phyloP scores from a whole-genome alignment of 2,888 invertebrate genomes.

The Suillia variegata region DNA sequence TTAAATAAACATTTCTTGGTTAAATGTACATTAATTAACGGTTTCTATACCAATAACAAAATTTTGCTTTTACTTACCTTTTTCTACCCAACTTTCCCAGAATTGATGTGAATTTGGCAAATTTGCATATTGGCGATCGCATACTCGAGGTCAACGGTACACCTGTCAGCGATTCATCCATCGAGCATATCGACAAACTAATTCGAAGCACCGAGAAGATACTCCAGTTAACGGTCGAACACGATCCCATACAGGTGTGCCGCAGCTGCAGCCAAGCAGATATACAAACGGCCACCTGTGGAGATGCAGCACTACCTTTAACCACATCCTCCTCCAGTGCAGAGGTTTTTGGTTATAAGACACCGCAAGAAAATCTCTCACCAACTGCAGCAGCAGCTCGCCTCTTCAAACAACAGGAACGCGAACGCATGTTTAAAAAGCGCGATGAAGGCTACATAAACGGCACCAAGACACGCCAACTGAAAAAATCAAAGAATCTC shows the following conservation, averaged over 20 bases:
- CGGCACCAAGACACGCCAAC: conserved; percentile 68
- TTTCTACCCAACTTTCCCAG: conserved; percentile 63
- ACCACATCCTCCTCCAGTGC: conserved; percentile 54
- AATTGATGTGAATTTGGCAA: conserved; percentile 80
- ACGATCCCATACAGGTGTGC: conserved; percentile 78
- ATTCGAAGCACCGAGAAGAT: conserved; percentile 74
- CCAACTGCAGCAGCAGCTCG: too few species aligned
- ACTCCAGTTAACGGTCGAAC: conserved; percentile 86
- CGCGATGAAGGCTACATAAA: conserved; percentile 64
- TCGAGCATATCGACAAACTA: conserved; percentile 78
- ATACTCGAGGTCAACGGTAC: conserved; percentile 93
- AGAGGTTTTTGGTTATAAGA: conserved; percentile 44
- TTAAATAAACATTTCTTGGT: too few species aligned
- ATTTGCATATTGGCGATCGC: conserved; percentile 88
- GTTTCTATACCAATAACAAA: too few species aligned
- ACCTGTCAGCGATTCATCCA: conserved; percentile 78
- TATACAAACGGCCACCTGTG: conserved; percentile 47
- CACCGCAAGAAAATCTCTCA: conserved; percentile 54
- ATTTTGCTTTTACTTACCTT: background rate
- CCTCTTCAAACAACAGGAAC: conserved; percentile 43
- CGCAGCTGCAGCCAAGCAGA: conserved; percentile 64
- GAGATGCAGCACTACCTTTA: conserved; percentile 51
- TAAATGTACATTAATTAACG: too few species aligned
- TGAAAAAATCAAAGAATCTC: conserved; percentile 65
- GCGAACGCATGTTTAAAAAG: conserved; percentile 56